Conservation (phyloP, 2,113 vertebrate species). For the Pionites leucogaster region DNA sequence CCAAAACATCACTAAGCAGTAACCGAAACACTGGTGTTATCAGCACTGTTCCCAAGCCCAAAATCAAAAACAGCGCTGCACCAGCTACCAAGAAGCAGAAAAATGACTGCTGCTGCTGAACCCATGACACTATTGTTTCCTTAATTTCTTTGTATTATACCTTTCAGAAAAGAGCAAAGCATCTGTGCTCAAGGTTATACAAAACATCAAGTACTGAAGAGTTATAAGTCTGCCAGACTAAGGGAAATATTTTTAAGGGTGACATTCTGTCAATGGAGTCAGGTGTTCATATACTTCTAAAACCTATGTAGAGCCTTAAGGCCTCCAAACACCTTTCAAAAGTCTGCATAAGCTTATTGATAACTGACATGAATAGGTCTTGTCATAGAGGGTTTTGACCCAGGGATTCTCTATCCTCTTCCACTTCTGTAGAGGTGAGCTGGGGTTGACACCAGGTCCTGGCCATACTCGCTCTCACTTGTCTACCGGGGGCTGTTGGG, state of each 20-base stretch:
- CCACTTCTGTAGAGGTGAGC: not conserved
- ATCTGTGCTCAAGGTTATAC: not conserved
- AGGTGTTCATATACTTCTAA: not conserved
- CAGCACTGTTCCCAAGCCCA: too few species aligned
- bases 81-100: too few species aligned
- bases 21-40: too few species aligned
- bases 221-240: not conserved
- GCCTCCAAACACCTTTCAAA: not conserved
- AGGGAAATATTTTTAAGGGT: not conserved
- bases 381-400: not conserved
- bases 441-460: not conserved
- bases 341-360: not conserved
- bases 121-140: not conserved
- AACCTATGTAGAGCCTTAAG: not conserved
- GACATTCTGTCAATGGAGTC: not conserved
- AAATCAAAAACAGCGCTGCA: too few species aligned
- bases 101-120: too few species aligned
- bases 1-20: too few species aligned
- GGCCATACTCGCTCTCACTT: not conserved
- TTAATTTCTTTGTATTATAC: not conserved
- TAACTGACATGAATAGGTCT: not conserved
- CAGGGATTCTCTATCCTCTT: not conserved
- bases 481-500: not conserved
- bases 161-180: not conserved
- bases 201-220: not conserved